Evolutionary conservation across 1,140 invertebrate genomes (phyloP), one percentile per base, ranked within the genome.

Genomic region (Drosophila sulfurigaster): DNA sequence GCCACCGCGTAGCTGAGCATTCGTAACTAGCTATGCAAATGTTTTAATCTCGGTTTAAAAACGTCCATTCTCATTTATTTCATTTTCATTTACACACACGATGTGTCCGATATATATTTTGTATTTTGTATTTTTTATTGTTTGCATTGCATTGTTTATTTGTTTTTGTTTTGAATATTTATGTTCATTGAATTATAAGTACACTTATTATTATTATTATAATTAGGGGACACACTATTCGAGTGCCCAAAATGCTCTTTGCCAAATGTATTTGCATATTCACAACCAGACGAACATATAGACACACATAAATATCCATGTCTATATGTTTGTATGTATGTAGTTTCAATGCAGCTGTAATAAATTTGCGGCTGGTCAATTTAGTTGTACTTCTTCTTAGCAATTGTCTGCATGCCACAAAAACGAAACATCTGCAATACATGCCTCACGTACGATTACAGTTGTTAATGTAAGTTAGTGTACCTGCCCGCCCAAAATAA

Each of bases 361-460:
- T 81, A 81, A 81, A 81, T 81, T 78, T 75, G 35, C 30, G 30
- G 58, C 28, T 79, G 72, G 58, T 68, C 64, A 72, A 81, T 76
- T 81, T 75, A 79, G 60, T 79, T 74, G 32, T 57, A 45, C 41
- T 58, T 59, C 73, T 79, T 54, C 68, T 72, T 65, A 68, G 60
- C 62, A 75, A 76, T 65, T 59, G 43, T 58, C 15, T 72, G 69
- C 69, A 65, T 65, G 62, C 69, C 69, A 51, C 69, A 72, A 65
- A 69, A 65, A 72, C 69, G 52, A 66, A 57, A 51, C 54, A 65
- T 51, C 69, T 58, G 69, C 69, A 72, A 58, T 25, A 64, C 60
- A 64, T 63, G 48, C 54, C 13, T 41, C 54, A 57, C 46, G 11
- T 45, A 51, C 43, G n/a, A 54, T 54, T 32, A 54, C 51, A 54